Conservation (phyloP, 2,113 vertebrate genomes). For the Pelobates fuscus region DNA sequence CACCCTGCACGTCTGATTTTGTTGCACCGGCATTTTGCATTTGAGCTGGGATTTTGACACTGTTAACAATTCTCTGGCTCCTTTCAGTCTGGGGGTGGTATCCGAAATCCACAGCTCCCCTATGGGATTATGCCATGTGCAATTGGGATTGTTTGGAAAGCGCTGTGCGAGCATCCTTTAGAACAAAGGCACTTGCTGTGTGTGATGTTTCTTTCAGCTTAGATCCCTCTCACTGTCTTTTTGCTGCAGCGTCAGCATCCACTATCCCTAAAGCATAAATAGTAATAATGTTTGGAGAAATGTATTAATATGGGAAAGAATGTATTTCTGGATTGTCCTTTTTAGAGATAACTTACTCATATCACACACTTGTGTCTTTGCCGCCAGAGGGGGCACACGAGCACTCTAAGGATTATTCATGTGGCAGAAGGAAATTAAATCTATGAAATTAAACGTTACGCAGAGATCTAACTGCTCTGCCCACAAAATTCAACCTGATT, state of each 20-base stretch:
- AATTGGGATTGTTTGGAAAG: constrained; percentile 45
- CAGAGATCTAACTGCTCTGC: too few species aligned
- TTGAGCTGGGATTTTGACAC: constrained; percentile 17
- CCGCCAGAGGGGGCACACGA: background rate
- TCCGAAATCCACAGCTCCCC: constrained; percentile 46
- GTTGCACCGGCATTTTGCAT: constrained; percentile 34
- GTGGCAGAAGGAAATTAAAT: too few species aligned
- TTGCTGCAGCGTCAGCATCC: constrained; percentile 36
- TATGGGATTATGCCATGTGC: constrained; percentile 46
- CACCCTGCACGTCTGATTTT: constrained; percentile 19
- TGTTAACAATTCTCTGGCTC: constrained; percentile 38
- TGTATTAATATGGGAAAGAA: background rate
- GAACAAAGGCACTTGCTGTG: constrained; percentile 46
- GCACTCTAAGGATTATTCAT: background rate
- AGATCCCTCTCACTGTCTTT: constrained; percentile 30
- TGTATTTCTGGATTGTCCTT: background rate
- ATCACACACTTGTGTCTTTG: background rate
- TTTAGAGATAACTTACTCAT: background rate
- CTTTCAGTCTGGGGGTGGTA: constrained; percentile 36
- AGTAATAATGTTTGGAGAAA: background rate
- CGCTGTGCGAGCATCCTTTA: constrained; percentile 43
- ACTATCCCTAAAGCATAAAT: constrained; percentile 1
- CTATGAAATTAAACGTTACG: too few species aligned
- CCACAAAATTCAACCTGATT: too few species aligned
- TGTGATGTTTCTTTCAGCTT: constrained; percentile 49